phyloP scores from a whole-genome alignment of 2,797 vertebrate genomes.

The Thripadectes ignobilis region DNA sequence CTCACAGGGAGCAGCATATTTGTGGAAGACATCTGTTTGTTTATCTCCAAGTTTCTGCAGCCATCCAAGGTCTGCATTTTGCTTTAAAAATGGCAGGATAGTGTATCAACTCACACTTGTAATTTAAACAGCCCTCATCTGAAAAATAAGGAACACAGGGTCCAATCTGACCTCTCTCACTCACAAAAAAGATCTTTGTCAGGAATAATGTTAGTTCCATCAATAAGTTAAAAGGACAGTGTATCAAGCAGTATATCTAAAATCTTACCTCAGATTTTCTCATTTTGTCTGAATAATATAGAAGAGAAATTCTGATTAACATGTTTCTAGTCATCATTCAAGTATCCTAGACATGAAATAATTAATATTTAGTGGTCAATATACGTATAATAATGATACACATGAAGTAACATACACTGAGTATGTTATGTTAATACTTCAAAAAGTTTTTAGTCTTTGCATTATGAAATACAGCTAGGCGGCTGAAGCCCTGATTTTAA shows the following conservation, averaged over 20 bases:
- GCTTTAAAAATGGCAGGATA: background rate
- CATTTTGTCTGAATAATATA: background rate
- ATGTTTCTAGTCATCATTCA: background rate
- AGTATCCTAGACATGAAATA: fast-evolving
- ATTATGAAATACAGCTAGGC: background rate
- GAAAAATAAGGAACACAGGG: background rate
- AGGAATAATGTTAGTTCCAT: background rate
- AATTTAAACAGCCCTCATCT: background rate
- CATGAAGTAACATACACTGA: background rate
- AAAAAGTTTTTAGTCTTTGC: background rate
- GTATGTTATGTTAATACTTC: background rate
- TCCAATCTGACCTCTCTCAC: background rate
- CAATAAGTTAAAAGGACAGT: background rate
- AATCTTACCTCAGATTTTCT: background rate
- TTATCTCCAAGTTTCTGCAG: background rate
- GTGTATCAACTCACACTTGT: background rate
- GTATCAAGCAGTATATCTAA: background rate
- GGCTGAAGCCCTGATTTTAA: background rate
- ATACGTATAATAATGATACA: background rate
- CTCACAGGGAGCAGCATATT: background rate
- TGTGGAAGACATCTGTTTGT: background rate
- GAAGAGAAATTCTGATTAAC: background rate
- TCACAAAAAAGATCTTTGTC: background rate
- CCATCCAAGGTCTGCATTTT: background rate
- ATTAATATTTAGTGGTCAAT: background rate